Evolutionary conservation across 2,888 invertebrate genomes (phyloP).

Genomic region (Uropetala carovei): DNA sequence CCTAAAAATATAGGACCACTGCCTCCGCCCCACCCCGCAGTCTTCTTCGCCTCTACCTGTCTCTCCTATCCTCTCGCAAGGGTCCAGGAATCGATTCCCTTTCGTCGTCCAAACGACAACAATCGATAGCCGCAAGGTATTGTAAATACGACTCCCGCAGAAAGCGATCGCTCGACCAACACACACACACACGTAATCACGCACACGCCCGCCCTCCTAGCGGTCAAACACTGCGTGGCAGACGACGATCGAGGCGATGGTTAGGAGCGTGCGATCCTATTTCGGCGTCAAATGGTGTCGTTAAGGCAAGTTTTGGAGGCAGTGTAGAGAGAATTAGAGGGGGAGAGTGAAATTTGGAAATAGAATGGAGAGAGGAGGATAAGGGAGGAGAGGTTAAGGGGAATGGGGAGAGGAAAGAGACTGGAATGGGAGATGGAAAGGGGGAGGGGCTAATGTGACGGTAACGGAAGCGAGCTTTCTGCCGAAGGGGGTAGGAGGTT

Average conservation of each 20-base stretch:
- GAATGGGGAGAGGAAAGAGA: slow-evolving; percentile 69
- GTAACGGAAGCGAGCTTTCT: slow-evolving; percentile 65
- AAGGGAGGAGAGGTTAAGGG: neutral
- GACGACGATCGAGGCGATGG: neutral
- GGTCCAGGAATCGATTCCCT: slow-evolving; percentile 25
- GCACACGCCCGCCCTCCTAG: neutral
- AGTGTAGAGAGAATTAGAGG: neutral
- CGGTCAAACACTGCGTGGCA: slow-evolving; percentile 14
- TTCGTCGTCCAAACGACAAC: slow-evolving; percentile 14
- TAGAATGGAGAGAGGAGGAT: neutral
- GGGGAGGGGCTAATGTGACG: slow-evolving; percentile 72
- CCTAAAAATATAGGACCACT: neutral
- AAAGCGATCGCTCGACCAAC: neutral
- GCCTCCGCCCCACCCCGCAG: neutral
- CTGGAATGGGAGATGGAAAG: slow-evolving; percentile 72
- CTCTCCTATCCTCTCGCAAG: neutral
- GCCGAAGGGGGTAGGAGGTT: neutral
- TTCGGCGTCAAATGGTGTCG: slow-evolving; percentile 17
- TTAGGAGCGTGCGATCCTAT: neutral
- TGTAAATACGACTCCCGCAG: neutral
- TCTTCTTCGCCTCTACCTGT: neutral
- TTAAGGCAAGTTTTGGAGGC: neutral
- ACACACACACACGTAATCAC: neutral
- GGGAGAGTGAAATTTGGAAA: slow-evolving; percentile 26
- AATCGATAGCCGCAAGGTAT: neutral